phyloP scores from a whole-genome alignment of 2,113 vertebrate genomes.

The Entelurus aequoreus region DNA sequence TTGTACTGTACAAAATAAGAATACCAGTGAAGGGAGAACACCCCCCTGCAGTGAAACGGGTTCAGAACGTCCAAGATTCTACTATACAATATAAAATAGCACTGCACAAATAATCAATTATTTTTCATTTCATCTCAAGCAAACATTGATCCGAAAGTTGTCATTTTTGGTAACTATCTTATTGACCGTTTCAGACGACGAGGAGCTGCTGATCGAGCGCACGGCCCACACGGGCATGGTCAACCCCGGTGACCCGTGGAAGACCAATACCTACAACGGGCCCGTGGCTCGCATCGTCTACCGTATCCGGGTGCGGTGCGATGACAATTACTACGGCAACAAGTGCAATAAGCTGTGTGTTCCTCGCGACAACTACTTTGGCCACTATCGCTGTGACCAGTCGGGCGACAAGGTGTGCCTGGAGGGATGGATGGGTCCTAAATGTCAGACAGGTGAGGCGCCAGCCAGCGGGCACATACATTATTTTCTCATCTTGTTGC shows the following conservation, averaged over 20 bases:
- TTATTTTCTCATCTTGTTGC: no score
- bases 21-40: no score
- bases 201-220: constrained; percentile 84
- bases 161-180: neutral
- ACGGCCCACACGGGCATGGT: constrained; percentile 83
- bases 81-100: no score
- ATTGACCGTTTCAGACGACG: constrained; percentile 49
- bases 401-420: constrained; percentile 88
- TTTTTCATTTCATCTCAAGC: neutral
- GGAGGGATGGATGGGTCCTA: constrained; percentile 92
- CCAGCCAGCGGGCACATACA: neutral
- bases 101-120: no score
- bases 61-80: no score
- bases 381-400: constrained; percentile 88
- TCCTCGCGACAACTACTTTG: constrained; percentile 89
- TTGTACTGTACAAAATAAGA: no score
- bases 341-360: constrained; percentile 93
- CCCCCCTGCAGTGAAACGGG: no score
- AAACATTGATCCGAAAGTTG: neutral
- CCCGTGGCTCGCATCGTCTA: constrained; percentile 81
- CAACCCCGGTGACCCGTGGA: constrained; percentile 89
- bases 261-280: constrained; percentile 79
- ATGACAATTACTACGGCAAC: constrained; percentile 88
- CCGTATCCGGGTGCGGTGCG: constrained; percentile 84
- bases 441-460: constrained; percentile 82